Evolutionary conservation across 1,140 invertebrate species (phyloP), one percentile per base, ranked within the genome.

Genomic region (Brachionus koreanus): DNA sequence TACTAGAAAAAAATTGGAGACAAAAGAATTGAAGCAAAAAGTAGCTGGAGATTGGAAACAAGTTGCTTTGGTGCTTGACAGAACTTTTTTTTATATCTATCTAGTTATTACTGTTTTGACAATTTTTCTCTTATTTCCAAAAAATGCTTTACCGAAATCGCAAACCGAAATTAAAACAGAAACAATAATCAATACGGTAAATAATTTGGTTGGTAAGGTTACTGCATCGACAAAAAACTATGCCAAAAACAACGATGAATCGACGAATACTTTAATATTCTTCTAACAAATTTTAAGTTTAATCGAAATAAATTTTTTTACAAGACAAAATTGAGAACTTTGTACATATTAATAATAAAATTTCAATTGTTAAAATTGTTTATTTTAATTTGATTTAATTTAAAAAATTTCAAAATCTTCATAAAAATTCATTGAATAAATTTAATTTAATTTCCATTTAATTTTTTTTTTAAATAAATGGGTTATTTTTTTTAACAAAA

Each of bases 101-200:
- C 83, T 88, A 9, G n/a, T 85, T 13, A 94, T 95, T 82, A 88
- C 88, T 33, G 84, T 87, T 25, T 85, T 87, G 5, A 88, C 87
- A 5, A 82, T 88, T 77, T 84, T 85, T 35, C 85, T 87, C n/a
- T 85, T 89, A 72, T 88, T 88, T 83, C 84, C 87, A 2, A 79
- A 79, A 65, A 65, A 79, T 29, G 49, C 19, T 61, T 42, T 79
- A 4, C 19, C 69, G 12, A 43, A 46, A 23, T 29, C 37, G 7
- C 39, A 74, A 33, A 4, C 39, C 12, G 33, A 29, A 4, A 46
- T 7, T 25, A 39, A 69, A 74, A 10, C 69, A 35, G 23, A 39
- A 25, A 42, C 37, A 25, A 46, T 74, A 46, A 42, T 74, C 37
- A 69, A n/a, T 39, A 69, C 65, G 7, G 37, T 69, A 6, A 16